phyloP scores from a whole-genome alignment of 2,797 vertebrate species.

The Harpagifer antarcticus region DNA sequence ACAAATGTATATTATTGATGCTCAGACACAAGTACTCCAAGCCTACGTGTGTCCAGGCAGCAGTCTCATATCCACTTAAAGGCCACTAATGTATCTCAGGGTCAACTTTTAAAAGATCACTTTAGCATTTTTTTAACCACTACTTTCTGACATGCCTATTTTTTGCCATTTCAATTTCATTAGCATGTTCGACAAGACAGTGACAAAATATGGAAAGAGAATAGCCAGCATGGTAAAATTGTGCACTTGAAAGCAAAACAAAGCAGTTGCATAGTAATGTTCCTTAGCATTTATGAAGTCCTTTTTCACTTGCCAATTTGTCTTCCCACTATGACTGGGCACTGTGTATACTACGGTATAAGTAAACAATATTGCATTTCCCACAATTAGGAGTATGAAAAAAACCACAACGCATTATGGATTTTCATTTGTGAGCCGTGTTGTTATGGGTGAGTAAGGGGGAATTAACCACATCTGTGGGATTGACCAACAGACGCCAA shows the following conservation, averaged over 20 bases:
- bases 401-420: slow-evolving; percentile 1
- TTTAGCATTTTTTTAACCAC: slow-evolving; percentile 25
- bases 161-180: slow-evolving; percentile 14
- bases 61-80: slow-evolving; percentile 17
- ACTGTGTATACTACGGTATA: neutral
- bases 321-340: neutral
- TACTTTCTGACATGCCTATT: slow-evolving; percentile 14
- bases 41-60: slow-evolving; percentile 45
- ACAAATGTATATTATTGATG: slow-evolving; percentile 76
- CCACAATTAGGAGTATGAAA: no score
- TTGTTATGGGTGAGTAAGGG: neutral
- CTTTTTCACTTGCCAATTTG: neutral
- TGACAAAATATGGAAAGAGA: neutral
- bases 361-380: no score
- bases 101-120: slow-evolving; percentile 25
- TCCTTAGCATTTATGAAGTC: no score
- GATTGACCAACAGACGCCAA: slow-evolving; percentile 1
- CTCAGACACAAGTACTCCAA: slow-evolving; percentile 51
- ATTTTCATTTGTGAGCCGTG: slow-evolving; percentile 11
- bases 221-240: neutral
- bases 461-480: neutral
- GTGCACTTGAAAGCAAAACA: neutral
- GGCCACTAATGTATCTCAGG: slow-evolving; percentile 29
- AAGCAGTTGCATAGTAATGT: neutral
- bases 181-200: neutral